Conservation (phyloP, 2,113 vertebrate species). For the Neogobius melanostomus region DNA sequence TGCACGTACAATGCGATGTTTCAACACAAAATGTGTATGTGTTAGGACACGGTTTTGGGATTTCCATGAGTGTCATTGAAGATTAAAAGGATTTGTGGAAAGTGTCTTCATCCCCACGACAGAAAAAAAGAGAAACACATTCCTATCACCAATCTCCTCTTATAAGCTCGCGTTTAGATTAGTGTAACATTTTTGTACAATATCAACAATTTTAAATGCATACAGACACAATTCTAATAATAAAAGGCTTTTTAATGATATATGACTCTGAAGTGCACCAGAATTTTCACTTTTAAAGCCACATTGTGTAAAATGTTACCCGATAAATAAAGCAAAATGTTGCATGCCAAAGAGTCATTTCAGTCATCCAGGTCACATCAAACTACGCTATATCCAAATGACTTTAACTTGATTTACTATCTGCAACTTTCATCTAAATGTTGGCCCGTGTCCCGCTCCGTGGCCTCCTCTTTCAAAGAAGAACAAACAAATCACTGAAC, state of each 20-base stretch:
- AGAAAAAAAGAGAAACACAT: background rate
- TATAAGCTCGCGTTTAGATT: background rate
- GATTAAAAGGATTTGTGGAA: background rate
- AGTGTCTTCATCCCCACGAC: background rate
- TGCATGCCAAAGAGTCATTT: too few species aligned
- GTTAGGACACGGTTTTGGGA: background rate
- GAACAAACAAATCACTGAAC: constrained; percentile 10
- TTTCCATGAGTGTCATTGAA: constrained; percentile 1
- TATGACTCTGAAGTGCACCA: too few species aligned
- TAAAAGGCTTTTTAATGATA: too few species aligned
- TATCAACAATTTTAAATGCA: background rate
- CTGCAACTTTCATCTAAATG: constrained; percentile 5
- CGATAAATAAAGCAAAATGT: too few species aligned
- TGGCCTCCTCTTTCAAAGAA: constrained; percentile 34
- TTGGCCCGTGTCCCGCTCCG: background rate
- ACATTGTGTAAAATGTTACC: too few species aligned
- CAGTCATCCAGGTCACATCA: background rate
- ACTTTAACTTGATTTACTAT: background rate
- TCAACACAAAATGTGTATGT: background rate
- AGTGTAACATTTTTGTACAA: background rate
- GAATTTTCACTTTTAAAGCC: too few species aligned
- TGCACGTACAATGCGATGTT: background rate
- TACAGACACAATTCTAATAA: background rate
- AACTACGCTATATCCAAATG: background rate
- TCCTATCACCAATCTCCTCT: background rate